These are phyloP conservation scores for Corydoras maculifer DNA, from an alignment of 2,113 vertebrate species.

Conservation along the genomic window DNA sequence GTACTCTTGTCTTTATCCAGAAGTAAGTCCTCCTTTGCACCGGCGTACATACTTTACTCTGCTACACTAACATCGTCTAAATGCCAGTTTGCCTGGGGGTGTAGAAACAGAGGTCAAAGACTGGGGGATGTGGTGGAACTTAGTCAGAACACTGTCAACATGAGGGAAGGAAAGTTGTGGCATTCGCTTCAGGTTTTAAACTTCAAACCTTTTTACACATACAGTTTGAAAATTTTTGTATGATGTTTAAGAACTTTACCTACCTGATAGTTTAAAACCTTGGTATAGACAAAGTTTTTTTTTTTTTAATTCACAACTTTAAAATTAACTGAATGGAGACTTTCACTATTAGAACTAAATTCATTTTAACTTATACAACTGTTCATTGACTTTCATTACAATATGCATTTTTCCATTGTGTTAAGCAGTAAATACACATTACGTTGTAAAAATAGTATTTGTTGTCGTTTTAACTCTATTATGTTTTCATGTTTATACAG, in stretches of 20 bases:
- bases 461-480: no score
- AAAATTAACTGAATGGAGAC: no score
- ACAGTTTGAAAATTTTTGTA: background rate
- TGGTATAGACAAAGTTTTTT: no score
- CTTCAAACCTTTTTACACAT: background rate
- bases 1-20: conserved; percentile 22
- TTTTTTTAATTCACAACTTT: no score
- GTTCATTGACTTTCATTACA: no score
- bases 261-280: background rate
- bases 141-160: background rate
- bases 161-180: background rate
- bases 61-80: conserved; percentile 27
- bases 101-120: conserved; percentile 20
- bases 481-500: no score
- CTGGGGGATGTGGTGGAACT: background rate
- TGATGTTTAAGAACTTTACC: background rate
- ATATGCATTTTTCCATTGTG: no score
- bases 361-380: no score
- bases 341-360: no score
- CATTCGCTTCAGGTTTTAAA: conserved; percentile 5
- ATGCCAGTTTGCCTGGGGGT: conserved; percentile 27
- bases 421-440: no score
- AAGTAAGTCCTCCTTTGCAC: conserved; percentile 1
- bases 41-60: conserved; percentile 6
- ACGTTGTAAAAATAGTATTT: no score